A percentile compares a stretch with the other conserved stretches of the same genome.
Evolutionary conservation across 1,140 invertebrate genomes (phyloP).

Genomic region (Diorhabda carinulata): DNA sequence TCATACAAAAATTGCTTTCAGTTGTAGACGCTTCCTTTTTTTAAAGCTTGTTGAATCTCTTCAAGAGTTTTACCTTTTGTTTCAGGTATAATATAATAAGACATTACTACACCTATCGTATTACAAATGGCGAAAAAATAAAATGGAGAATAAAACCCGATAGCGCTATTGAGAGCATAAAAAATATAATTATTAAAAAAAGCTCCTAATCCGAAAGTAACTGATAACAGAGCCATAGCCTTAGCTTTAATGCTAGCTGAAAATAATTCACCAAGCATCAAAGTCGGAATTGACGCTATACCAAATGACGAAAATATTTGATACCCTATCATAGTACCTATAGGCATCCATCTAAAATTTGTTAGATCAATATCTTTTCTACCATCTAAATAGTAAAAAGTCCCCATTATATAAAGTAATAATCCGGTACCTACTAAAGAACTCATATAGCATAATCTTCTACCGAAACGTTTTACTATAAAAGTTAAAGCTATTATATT

Average conservation of each 20-base stretch:
- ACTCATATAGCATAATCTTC: conserved; percentile 60
- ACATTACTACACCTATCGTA: conserved; percentile 69
- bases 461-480: conserved; percentile 65
- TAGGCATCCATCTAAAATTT: conserved; percentile 36
- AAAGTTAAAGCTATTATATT: conserved; percentile 61
- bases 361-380: not conserved
- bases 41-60: conserved; percentile 2
- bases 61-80: conserved; percentile 56
- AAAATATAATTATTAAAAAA: conserved; percentile 45
- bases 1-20: too few relatives aligned
- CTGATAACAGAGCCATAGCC: conserved; percentile 29
- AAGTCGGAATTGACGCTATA: conserved; percentile 33
- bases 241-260: conserved; percentile 38
- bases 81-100: conserved; percentile 79
- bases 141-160: conserved; percentile 70
- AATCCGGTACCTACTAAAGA: conserved; percentile 55
- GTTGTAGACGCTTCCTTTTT: not conserved
- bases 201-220: conserved; percentile 25
- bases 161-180: conserved; percentile 45
- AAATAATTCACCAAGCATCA: conserved; percentile 41
- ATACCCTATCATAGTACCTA: conserved; percentile 33
- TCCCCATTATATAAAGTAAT: conserved; percentile 50
- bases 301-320: conserved; percentile 34
- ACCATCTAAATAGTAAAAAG: not conserved
- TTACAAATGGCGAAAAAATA: conserved; percentile 77